These are phyloP conservation scores for Motacilla alba DNA, from an alignment of 2,113 vertebrate species.

Conservation along the genomic window DNA sequence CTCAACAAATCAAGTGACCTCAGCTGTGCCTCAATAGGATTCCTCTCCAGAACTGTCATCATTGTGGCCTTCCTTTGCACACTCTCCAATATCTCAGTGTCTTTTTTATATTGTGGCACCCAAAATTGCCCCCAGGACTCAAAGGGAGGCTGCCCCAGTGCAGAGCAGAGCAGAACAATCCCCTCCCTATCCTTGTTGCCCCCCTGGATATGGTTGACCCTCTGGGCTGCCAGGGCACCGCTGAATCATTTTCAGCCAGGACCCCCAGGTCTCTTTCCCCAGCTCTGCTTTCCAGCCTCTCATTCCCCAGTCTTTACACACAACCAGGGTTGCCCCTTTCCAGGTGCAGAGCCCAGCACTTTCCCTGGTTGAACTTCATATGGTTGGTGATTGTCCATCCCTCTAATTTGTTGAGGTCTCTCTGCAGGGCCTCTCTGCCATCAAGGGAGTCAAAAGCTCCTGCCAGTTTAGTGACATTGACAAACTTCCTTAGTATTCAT, in stretches of 20 bases:
- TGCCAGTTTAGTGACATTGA: neutral
- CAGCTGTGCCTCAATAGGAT: neutral
- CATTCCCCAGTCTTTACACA: fast-evolving
- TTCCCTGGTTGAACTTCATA: neutral
- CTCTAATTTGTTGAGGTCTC: neutral
- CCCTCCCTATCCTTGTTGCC: neutral
- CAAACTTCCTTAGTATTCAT: neutral
- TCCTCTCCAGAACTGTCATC: neutral
- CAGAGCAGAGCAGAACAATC: neutral
- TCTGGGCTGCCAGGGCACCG: neutral
- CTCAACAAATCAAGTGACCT: neutral
- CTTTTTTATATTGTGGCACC: neutral
- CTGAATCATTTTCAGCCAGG: neutral
- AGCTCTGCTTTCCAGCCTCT: neutral
- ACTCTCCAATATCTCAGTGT: neutral
- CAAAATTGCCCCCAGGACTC: neutral
- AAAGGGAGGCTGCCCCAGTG: neutral
- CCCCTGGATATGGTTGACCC: neutral
- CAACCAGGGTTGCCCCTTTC: fast-evolving
- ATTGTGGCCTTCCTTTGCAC: fast-evolving
- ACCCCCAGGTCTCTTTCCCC: neutral
- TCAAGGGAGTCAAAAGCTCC: neutral
- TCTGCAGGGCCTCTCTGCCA: neutral
- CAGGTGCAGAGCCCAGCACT: neutral
- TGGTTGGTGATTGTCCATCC: neutral